Conservation (phyloP, 2,888 invertebrate species). For the Vandiemenella viatica region DNA sequence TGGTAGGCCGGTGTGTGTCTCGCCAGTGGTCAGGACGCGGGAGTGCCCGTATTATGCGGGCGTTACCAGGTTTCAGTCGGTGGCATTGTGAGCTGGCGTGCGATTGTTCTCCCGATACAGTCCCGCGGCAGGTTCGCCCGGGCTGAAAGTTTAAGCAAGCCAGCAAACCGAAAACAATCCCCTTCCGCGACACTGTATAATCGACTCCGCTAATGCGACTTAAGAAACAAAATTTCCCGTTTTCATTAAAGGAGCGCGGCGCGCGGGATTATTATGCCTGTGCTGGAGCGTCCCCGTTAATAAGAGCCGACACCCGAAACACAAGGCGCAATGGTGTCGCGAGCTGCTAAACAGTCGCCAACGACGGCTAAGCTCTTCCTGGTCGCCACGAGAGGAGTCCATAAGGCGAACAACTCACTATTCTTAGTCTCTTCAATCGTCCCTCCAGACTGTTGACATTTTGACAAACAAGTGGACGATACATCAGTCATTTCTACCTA, state of each 20-base stretch:
- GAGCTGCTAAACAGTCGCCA: too few species aligned
- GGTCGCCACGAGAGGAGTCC: too few species aligned
- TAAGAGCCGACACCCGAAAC: too few species aligned
- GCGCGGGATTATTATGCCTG: too few species aligned
- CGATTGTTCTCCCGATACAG: background rate
- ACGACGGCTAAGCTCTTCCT: too few species aligned
- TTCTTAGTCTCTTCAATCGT: too few species aligned
- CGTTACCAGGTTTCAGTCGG: background rate
- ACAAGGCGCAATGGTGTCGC: too few species aligned
- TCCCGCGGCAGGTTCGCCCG: background rate
- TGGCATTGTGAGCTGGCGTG: background rate
- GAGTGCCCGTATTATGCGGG: background rate
- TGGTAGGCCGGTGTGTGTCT: background rate
- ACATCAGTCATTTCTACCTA: too few species aligned
- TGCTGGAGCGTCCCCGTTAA: too few species aligned
- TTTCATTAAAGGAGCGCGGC: constrained; percentile 2
- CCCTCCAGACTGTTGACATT: too few species aligned
- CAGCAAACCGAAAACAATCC: constrained; percentile 2
- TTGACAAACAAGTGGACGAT: too few species aligned
- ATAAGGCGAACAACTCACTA: too few species aligned
- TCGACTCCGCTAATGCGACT: constrained; percentile 1
- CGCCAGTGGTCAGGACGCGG: background rate
- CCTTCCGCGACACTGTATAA: constrained; percentile 1
- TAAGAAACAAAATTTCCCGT: constrained; percentile 1
- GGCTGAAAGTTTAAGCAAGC: constrained; percentile 2